Base-by-base conservation (phyloP, 2,888 invertebrate species). In the Willowsia nigromaculata region DNA sequence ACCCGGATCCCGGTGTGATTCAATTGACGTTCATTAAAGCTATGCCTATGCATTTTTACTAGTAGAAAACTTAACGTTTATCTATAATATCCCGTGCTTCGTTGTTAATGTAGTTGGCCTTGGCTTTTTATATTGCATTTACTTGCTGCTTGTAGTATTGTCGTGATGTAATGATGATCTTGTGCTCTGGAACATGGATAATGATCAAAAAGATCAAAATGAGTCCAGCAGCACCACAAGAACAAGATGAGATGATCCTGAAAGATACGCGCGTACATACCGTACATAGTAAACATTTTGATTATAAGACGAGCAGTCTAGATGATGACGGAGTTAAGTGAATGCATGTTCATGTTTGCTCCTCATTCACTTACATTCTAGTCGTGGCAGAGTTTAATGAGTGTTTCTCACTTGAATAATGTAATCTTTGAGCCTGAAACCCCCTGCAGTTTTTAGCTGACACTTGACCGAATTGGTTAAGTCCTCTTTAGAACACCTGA, bases 391-490 rank as follows among this genome's bases (percentile, higher is more conserved):
- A 90, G 91, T 91, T 92, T 92, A 92, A 92, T 92, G 92, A 92
- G 92, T 89, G 90, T 92, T 92, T 91, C 92, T 90, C 92, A 91
- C 92, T 92, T 88, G 90, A 91, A 90, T 83, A 88, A 83, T 83
- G 76, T 83, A 83, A 82, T 91, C 85, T 91, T 90, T 85, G 91
- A 76, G 83, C 50, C 90, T 90, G 90, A 90, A 91, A 90, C 90
- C 92, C 91, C 92, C 91, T 91, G 92, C 91, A 91, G 92, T 91
- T 91, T 91, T 90, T 91, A 85, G 91, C 92, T 92, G 92, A 92
- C 92, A 92, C 92, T 92, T 92, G 92, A 92, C 92, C 92, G 91
- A 91, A 92, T 91, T 92, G 91, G 92, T 92, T 91, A 91, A 89
- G 92, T 90, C 91, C 90, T 92, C 90, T 92, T 91, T 90, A 92